Base-by-base conservation (phyloP, 1,140 invertebrate genomes). In the Bacillus rossius region DNA sequence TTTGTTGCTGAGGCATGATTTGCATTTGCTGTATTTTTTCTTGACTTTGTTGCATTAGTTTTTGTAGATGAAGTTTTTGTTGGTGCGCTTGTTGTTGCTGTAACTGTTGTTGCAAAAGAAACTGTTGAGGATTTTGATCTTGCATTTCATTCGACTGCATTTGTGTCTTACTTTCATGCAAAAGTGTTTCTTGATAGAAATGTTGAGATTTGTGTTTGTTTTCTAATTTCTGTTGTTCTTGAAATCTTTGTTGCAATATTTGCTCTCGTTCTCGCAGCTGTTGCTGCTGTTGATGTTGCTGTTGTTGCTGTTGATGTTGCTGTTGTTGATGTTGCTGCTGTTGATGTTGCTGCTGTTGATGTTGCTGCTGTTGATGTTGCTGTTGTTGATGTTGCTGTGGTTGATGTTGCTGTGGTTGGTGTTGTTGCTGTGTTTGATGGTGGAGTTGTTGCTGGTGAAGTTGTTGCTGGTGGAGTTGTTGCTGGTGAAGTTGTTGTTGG, bases 331-430 rank as follows among this genome's bases (percentile, higher is more conserved):
- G 19, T 56, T 61, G 60, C 3, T 34, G 41, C 25, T 59, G 50
- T 29, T 38, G 17, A 42, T 71, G 70, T 22, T 71, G 65, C 22
- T 67, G 67, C 51, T 69, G 62, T 34, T 71, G 69, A 14, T 67
- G 65, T 5, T 62, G 45, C 37, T 71, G 67, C 20, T 74, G 72
- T 40, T 60, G 57, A n/a, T n/a, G n/a, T n/a, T 41, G 64, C 57
- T 3, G 50, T 58, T 61, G 50, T 41, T 37, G 48, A 58, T n/a
- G n/a, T 17, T 62, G 53, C 20, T 63, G 55, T 20, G 20, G 41
- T 17, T 57, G 49, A 17, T 49, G 54, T 47, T 50, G 55, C 26
- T 47, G 55, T 49, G 56, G 62, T 52, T 59, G 57, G 17, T 63
- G 65, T 16, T 61, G 50, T 8, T 61, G 59, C 29, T 61, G 60